These are phyloP conservation scores for Eucera pruinosa DNA, from an alignment of 2,888 invertebrate species.

Conservation along the genomic window DNA sequence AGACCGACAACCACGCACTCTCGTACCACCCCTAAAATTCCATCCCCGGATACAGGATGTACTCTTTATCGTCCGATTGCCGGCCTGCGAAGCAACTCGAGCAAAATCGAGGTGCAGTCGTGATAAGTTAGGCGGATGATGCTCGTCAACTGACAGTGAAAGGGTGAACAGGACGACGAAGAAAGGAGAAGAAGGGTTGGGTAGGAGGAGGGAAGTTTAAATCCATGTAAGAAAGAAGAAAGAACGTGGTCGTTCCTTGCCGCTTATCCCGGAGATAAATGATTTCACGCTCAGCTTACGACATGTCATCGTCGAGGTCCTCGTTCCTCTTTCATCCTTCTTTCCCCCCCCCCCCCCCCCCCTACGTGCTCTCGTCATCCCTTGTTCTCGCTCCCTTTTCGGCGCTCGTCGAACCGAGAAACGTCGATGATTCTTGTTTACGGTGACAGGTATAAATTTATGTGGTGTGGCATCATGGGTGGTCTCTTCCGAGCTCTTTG, in stretches of 20 bases:
- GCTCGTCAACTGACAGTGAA: conserved; percentile 43
- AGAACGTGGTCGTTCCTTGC: conserved; percentile 74
- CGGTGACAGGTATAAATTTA: conserved; percentile 23
- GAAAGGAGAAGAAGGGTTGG: background rate
- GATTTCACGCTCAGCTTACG: conserved; percentile 82
- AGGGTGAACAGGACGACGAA: conserved; percentile 17
- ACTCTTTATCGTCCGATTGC: conserved; percentile 38
- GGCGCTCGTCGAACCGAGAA: conserved; percentile 12
- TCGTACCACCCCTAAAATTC: background rate
- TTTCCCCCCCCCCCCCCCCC: too few species aligned
- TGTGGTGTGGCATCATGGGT: background rate
- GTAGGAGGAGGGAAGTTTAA: conserved; percentile 69
- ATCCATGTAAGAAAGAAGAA: conserved; percentile 74
- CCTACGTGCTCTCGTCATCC: conserved; percentile 25
- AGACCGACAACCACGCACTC: conserved; percentile 2
- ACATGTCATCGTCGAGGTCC: conserved; percentile 77
- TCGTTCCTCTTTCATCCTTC: conserved; percentile 65
- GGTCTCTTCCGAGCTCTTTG: background rate
- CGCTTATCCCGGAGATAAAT: conserved; percentile 83
- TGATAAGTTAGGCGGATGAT: conserved; percentile 60
- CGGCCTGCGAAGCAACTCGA: conserved; percentile 8
- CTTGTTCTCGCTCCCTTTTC: conserved; percentile 20
- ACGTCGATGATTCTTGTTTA: conserved; percentile 34
- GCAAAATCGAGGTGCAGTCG: conserved; percentile 29
- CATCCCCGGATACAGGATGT: conserved; percentile 1